phyloP scores from a whole-genome alignment of 2,113 vertebrate species.

The Australoheros scitulus region DNA sequence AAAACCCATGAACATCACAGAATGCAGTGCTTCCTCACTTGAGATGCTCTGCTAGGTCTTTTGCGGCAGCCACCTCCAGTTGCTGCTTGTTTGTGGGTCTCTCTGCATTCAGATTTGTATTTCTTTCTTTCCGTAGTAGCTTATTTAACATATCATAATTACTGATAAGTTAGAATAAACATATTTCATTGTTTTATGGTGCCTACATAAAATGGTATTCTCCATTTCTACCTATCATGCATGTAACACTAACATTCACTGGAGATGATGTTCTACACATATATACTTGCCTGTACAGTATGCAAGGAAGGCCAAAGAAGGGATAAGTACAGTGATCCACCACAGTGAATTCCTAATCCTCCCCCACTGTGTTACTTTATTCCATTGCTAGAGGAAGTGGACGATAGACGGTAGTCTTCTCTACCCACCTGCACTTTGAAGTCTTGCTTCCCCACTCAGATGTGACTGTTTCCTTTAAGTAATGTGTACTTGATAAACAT shows the following conservation, averaged over 20 bases:
- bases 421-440: constrained; percentile 38
- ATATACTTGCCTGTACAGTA: neutral
- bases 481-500: constrained; percentile 64
- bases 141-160: no score
- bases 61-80: neutral
- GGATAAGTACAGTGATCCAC: constrained; percentile 30
- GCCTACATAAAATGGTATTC: neutral
- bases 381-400: constrained; percentile 31
- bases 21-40: neutral
- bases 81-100: no score
- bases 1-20: neutral
- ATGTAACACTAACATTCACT: neutral
- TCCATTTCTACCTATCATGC: neutral
- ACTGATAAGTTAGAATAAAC: no score
- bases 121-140: no score
- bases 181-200: neutral
- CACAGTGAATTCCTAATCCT: constrained; percentile 49
- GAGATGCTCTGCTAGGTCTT: neutral
- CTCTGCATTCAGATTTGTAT: no score
- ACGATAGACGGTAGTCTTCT: constrained; percentile 40
- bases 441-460: constrained; percentile 53
- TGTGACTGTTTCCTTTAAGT: constrained; percentile 44
- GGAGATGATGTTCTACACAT: neutral
- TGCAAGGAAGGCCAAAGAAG: neutral
- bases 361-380: constrained; percentile 43